Evolutionary conservation across 2,888 invertebrate genomes (phyloP).

Genomic region (Eupelmus urozonus): DNA sequence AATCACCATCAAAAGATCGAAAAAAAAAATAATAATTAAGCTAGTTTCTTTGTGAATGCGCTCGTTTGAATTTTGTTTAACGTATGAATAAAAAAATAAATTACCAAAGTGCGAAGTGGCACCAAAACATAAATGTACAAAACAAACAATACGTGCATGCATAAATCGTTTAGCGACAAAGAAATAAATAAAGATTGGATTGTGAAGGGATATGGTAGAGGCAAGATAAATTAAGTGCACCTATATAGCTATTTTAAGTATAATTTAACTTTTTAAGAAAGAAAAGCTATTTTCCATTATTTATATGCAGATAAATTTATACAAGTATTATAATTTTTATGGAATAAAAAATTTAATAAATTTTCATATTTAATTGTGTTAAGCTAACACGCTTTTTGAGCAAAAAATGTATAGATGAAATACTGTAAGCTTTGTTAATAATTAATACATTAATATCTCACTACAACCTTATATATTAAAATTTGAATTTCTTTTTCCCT

Average conservation of each 20-base stretch:
- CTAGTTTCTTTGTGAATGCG: slow-evolving; percentile 12
- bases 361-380: too few species aligned
- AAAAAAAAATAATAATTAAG: slow-evolving; percentile 29
- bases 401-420: background rate
- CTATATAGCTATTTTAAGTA: slow-evolving; percentile 29
- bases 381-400: too few species aligned
- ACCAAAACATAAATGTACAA: slow-evolving; percentile 65
- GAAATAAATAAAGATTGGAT: slow-evolving; percentile 59
- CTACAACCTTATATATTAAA: slow-evolving; percentile 65
- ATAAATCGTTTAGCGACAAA: slow-evolving; percentile 60
- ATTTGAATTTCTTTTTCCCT: background rate
- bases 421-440: slow-evolving; percentile 8
- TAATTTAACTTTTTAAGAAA: background rate
- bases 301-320: too few species aligned
- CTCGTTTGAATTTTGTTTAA: slow-evolving; percentile 27
- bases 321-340: too few species aligned
- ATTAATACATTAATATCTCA: slow-evolving; percentile 62
- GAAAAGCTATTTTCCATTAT: too few species aligned
- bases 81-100: slow-evolving; percentile 59
- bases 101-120: slow-evolving; percentile 61
- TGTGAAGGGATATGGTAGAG: slow-evolving; percentile 66
- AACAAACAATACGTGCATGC: slow-evolving; percentile 72
- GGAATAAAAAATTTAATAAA: too few species aligned
- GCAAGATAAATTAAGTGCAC: slow-evolving; percentile 67
- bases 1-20: slow-evolving; percentile 21